Evolutionary conservation across 2,888 invertebrate genomes (phyloP).

Genomic region (Pseudolycoriella hygida): DNA sequence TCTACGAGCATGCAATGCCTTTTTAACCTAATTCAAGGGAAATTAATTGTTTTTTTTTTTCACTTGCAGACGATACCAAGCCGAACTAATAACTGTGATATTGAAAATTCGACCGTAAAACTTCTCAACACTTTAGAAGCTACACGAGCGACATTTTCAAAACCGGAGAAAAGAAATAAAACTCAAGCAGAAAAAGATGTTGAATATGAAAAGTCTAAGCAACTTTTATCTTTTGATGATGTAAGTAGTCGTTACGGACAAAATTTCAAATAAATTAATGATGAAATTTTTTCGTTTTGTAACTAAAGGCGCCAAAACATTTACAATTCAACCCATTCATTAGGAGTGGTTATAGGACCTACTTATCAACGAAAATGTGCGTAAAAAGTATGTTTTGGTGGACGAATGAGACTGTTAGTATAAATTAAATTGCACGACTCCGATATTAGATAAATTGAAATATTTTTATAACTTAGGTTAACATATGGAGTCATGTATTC

Average conservation of each 20-base stretch:
- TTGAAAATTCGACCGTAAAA: slow-evolving; percentile 1
- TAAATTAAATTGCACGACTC: no score
- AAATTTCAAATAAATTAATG: not conserved
- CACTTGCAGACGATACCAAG: no score
- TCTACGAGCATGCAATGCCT: no score
- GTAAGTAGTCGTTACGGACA: slow-evolving; percentile 11
- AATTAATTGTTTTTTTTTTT: no score
- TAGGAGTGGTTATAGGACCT: slow-evolving; percentile 66
- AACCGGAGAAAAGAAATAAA: not conserved
- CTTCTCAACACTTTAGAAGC: not conserved
- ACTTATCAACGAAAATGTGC: slow-evolving; percentile 64
- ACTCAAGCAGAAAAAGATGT: slow-evolving; percentile 4
- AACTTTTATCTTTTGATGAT: slow-evolving; percentile 30
- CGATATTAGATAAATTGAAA: not conserved
- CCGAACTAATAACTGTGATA: no score
- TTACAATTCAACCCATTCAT: slow-evolving; percentile 78
- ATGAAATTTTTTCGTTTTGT: not conserved
- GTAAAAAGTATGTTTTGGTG: slow-evolving; percentile 88
- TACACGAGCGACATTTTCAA: slow-evolving; percentile 1
- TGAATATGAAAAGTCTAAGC: slow-evolving; percentile 17
- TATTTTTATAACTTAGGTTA: slow-evolving; percentile 34
- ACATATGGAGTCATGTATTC: slow-evolving; percentile 92
- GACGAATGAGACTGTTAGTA: slow-evolving; percentile 72
- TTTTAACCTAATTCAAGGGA: no score
- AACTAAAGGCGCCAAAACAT: slow-evolving; percentile 53